phyloP scores from a whole-genome alignment of 2,888 invertebrate species.

The Thereva nobilitata region DNA sequence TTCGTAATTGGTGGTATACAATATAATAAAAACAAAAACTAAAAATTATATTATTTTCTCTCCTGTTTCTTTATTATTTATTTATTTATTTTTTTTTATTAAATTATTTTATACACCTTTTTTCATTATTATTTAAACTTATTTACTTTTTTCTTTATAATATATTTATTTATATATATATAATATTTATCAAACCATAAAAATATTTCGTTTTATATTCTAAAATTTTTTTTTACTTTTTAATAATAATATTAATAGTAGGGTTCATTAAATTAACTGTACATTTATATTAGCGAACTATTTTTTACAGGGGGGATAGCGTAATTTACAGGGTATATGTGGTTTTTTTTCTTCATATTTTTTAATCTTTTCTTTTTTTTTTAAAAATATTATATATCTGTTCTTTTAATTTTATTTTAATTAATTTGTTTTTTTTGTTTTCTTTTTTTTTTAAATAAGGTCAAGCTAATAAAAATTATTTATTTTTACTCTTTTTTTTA shows the following conservation, averaged over 20 bases:
- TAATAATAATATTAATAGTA: conserved; percentile 10
- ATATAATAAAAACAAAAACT: conserved; percentile 10
- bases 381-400: too few relatives aligned
- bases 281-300: conserved; percentile 30
- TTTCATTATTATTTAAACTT: conserved; percentile 3
- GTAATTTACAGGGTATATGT: conserved; percentile 20
- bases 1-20: conserved; percentile 20
- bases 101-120: conserved; percentile 29
- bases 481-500: not conserved
- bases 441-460: conserved; percentile 24
- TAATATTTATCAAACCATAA: conserved; percentile 7
- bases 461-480: conserved; percentile 29
- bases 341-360: conserved; percentile 17
- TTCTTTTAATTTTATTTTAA: too few relatives aligned
- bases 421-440: too few relatives aligned
- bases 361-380: too few relatives aligned
- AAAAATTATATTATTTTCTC: not conserved
- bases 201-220: conserved; percentile 31
- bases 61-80: not conserved
- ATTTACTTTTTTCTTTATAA: conserved; percentile 9
- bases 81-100: conserved; percentile 9
- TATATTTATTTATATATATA: conserved; percentile 12
- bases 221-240: conserved; percentile 24
- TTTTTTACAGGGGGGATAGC: conserved; percentile 24
- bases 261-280: conserved; percentile 29